A percentile compares a stretch with the other conserved stretches of the same genome.
phyloP scores from a whole-genome alignment of 2,888 invertebrate species.

The Nezara viridula region DNA sequence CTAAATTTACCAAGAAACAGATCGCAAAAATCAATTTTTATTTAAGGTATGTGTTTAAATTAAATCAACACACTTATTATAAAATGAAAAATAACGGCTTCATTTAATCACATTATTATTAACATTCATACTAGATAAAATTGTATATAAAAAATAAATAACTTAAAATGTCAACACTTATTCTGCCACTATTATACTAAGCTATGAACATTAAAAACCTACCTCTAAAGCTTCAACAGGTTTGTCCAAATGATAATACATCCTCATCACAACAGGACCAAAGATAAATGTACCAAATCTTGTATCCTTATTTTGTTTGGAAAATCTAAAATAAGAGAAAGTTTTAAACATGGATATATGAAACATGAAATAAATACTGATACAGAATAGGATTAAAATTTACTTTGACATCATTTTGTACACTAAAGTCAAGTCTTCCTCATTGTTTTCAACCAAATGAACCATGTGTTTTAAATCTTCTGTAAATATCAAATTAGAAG shows the following conservation, averaged over 20 bases:
- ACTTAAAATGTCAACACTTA: too few species aligned
- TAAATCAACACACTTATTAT: too few species aligned
- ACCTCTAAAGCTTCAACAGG: conserved; percentile 77
- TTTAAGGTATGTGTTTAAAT: too few species aligned
- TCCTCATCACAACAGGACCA: conserved; percentile 87
- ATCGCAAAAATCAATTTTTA: too few species aligned
- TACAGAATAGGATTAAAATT: conserved; percentile 64
- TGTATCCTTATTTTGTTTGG: conserved; percentile 76
- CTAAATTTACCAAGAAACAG: too few species aligned
- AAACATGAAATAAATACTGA: neutral
- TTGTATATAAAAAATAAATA: too few species aligned
- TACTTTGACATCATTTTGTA: conserved; percentile 80
- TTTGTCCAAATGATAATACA: conserved; percentile 80
- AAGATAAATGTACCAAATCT: conserved; percentile 86
- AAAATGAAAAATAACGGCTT: too few species aligned
- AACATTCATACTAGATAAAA: too few species aligned
- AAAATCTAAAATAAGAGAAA: conserved; percentile 39
- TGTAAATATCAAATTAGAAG: conserved; percentile 81
- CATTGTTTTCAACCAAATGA: conserved; percentile 76
- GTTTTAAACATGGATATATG: neutral
- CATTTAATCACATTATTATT: too few species aligned
- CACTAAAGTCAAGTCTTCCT: conserved; percentile 76
- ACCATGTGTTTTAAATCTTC: conserved; percentile 88
- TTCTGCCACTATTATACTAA: too few species aligned
- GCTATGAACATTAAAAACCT: conserved; percentile 62